Conservation (phyloP, 2,113 vertebrate genomes). For the Muntiacus muntjak region DNA sequence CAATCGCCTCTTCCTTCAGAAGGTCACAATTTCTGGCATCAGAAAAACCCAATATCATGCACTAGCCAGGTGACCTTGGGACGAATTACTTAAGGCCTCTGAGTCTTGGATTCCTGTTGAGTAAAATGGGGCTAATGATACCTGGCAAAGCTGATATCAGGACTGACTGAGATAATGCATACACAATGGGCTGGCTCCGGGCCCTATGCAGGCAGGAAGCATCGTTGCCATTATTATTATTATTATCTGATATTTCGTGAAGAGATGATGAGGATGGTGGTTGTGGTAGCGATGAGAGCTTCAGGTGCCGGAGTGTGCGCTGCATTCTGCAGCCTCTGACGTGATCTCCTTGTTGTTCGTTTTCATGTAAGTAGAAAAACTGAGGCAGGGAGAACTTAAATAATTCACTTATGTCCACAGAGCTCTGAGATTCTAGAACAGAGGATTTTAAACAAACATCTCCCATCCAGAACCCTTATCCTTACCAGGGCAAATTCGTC, state of each 20-base stretch:
- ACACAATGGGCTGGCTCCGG: not conserved
- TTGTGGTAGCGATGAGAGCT: not conserved
- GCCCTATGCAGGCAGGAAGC: not conserved
- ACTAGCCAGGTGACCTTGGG: not conserved
- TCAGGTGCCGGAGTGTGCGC: not conserved
- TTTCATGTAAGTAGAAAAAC: not conserved
- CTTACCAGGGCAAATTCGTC: not conserved
- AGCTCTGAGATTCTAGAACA: not conserved
- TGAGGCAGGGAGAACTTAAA: not conserved
- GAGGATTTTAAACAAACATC: too few relatives aligned
- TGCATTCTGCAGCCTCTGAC: not conserved
- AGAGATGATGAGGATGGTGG: not conserved
- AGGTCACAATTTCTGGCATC: not conserved
- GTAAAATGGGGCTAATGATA: not conserved
- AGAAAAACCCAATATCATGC: not conserved
- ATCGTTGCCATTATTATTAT: fast-evolving
- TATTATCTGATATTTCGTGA: not conserved
- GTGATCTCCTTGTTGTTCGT: not conserved
- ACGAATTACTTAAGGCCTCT: not conserved
- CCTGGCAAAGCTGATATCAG: not conserved
- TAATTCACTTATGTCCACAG: not conserved
- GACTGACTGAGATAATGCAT: not conserved
- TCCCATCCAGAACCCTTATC: not conserved
- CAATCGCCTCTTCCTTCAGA: not conserved
- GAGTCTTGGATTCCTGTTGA: not conserved